phyloP scores from a whole-genome alignment of 2,113 vertebrate species.

The Megaceryle maxima region DNA sequence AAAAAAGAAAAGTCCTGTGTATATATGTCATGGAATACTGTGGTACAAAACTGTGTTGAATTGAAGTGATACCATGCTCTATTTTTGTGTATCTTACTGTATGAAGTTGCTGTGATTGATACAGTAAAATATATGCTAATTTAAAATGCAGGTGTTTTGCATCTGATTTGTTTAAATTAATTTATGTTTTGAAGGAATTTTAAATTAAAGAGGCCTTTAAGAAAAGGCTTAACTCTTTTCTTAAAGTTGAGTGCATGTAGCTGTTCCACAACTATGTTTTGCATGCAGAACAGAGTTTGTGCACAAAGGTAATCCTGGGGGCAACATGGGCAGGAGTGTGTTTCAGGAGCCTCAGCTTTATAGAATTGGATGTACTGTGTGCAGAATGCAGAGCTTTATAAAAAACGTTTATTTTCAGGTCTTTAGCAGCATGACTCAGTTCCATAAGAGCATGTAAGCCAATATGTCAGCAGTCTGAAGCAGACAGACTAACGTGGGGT shows the following conservation, averaged over 20 bases:
- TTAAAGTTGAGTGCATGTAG: conserved; percentile 35
- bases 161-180: conserved; percentile 75
- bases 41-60: conserved; percentile 67
- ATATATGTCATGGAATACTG: conserved; percentile 56
- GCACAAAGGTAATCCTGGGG: background rate
- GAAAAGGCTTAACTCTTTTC: conserved; percentile 62
- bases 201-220: conserved; percentile 70
- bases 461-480: background rate
- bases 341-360: background rate
- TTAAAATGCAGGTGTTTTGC: conserved; percentile 76
- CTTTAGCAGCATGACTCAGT: background rate
- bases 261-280: background rate
- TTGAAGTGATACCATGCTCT: conserved; percentile 62
- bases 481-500: background rate
- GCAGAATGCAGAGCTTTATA: background rate
- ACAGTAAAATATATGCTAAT: conserved; percentile 76
- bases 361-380: background rate
- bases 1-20: conserved; percentile 46
- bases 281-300: background rate
- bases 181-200: conserved; percentile 56
- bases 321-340: background rate
- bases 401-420: background rate
- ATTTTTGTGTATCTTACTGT: conserved; percentile 76
- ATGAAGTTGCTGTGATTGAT: conserved; percentile 74
- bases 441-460: background rate